Percentiles rank a stretch among this genome's conserved stretches.
These are phyloP conservation scores for Gasteruption jaculator DNA, from an alignment of 2,888 invertebrate genomes.

Conservation along the genomic window DNA sequence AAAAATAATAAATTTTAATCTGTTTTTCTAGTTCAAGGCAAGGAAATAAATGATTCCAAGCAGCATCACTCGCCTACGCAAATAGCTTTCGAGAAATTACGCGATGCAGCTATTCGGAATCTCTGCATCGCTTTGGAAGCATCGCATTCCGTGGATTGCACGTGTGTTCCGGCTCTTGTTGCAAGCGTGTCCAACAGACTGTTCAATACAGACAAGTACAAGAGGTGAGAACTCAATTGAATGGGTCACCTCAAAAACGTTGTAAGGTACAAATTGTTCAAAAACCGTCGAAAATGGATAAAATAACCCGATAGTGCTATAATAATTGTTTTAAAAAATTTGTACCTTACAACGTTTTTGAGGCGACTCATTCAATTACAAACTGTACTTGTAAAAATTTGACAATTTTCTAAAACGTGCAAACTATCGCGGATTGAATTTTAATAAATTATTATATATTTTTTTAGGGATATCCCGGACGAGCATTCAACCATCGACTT, in stretches of 20 bases:
- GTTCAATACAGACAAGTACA: conserved; percentile 87
- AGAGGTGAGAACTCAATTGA: conserved; percentile 65
- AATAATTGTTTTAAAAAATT: conserved; percentile 2
- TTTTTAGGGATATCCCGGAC: conserved; percentile 33
- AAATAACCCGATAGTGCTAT: no score
- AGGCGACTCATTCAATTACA: no score
- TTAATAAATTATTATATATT: conserved; percentile 5
- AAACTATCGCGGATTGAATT: conserved; percentile 5
- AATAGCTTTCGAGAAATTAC: conserved; percentile 81
- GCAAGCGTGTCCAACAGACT: conserved; percentile 94
- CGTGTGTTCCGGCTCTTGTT: conserved; percentile 92
- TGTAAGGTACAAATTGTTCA: no score
- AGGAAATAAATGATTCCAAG: conserved; percentile 59
- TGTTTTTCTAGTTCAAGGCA: conserved; percentile 58
- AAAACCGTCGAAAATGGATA: no score
- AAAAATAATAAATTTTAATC: conserved; percentile 9
- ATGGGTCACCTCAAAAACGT: no score
- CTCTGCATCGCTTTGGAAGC: conserved; percentile 90
- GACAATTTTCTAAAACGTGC: background rate
- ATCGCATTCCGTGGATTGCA: conserved; percentile 82
- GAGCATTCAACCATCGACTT: conserved; percentile 63
- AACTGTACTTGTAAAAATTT: background rate
- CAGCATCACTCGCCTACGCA: conserved; percentile 56
- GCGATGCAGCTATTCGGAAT: conserved; percentile 95
- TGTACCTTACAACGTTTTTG: background rate